These are phyloP conservation scores for Panonychus citri DNA, from an alignment of 1,140 invertebrate species.

Conservation along the genomic window DNA sequence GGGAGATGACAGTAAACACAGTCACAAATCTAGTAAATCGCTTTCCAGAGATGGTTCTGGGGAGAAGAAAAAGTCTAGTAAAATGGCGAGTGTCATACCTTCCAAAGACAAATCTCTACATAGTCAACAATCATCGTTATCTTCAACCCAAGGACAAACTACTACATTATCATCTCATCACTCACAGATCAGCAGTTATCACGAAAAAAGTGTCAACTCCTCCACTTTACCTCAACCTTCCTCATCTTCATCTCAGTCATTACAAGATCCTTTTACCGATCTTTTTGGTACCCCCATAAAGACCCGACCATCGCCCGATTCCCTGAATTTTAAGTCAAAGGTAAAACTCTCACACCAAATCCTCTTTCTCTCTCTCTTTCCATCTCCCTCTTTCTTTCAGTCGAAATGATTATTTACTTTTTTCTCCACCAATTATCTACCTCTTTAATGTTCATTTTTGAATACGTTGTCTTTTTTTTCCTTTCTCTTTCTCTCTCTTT, in stretches of 20 bases:
- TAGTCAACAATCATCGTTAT: background rate
- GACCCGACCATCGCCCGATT: conserved; percentile 33
- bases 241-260: background rate
- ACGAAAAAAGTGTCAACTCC: background rate
- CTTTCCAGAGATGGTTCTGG: background rate
- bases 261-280: conserved; percentile 40
- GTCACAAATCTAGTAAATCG: background rate
- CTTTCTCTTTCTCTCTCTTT: background rate
- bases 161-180: background rate
- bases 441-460: too few relatives aligned
- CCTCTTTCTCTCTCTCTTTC: too few relatives aligned
- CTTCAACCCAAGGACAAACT: background rate
- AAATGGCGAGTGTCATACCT: background rate
- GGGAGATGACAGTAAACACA: background rate
- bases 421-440: background rate
- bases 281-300: conserved; percentile 58
- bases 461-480: background rate
- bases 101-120: conserved; percentile 1
- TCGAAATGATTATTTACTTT: background rate
- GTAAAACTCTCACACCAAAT: too few relatives aligned
- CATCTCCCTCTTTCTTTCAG: too few relatives aligned
- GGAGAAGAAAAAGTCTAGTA: background rate
- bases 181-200: background rate
- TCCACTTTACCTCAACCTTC: too few relatives aligned
- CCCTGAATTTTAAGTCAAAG: background rate